Percentiles rank a stretch among this genome's conserved stretches.
These are phyloP conservation scores for Epinephelus malabaricus DNA, from an alignment of 2,797 vertebrate species.

Conservation along the genomic window DNA sequence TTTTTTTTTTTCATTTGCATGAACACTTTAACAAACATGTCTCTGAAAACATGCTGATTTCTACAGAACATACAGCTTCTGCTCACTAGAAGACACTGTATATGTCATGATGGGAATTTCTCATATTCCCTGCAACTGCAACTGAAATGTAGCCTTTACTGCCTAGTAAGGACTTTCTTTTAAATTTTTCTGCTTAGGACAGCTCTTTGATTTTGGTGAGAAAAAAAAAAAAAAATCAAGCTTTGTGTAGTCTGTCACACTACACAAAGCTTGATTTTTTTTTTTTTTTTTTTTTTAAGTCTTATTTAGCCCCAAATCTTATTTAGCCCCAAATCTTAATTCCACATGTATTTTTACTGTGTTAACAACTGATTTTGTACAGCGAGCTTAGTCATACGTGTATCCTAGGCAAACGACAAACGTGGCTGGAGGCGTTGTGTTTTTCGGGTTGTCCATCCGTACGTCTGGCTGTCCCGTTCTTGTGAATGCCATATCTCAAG, in stretches of 20 bases:
- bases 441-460: too few species aligned
- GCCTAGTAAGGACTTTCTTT: not conserved
- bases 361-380: too few species aligned
- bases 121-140: not conserved
- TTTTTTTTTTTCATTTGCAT: constrained; percentile 28
- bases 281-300: too few species aligned
- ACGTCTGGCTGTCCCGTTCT: too few species aligned
- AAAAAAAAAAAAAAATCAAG: too few species aligned
- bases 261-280: too few species aligned
- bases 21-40: not conserved
- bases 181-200: not conserved
- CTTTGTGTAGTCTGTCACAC: not conserved
- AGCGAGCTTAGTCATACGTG: too few species aligned
- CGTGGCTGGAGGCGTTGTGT: too few species aligned
- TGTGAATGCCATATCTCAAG: too few species aligned
- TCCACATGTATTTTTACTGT: too few species aligned
- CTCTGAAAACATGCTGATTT: constrained; percentile 8
- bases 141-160: not conserved
- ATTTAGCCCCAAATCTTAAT: not conserved
- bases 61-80: constrained; percentile 4
- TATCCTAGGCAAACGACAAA: too few species aligned
- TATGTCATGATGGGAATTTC: not conserved
- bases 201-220: not conserved
- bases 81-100: not conserved
- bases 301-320: not conserved